These are phyloP conservation scores for Empis stercorea DNA, from an alignment of 2,888 invertebrate species.

Conservation along the genomic window DNA sequence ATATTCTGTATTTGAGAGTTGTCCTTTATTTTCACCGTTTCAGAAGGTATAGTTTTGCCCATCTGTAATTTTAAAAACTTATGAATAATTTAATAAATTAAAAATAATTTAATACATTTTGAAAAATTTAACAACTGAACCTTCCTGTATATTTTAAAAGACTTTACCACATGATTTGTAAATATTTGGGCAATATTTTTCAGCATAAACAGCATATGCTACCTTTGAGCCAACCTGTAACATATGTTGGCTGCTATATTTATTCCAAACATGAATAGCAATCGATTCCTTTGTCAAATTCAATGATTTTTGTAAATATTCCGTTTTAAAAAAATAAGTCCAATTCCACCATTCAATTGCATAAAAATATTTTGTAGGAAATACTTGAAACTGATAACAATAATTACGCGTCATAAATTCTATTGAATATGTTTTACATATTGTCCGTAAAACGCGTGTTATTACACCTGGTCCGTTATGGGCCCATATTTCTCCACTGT, in stretches of 20 bases:
- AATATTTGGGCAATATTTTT: slow-evolving; percentile 28
- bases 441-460: slow-evolving; percentile 45
- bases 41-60: no score
- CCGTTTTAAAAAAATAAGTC: slow-evolving; percentile 43
- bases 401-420: slow-evolving; percentile 40
- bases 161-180: slow-evolving; percentile 26
- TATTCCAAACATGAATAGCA: slow-evolving; percentile 32
- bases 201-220: slow-evolving; percentile 30
- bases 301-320: slow-evolving; percentile 29
- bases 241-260: slow-evolving; percentile 20
- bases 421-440: slow-evolving; percentile 42
- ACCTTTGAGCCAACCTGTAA: slow-evolving; percentile 26
- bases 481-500: slow-evolving; percentile 47
- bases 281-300: slow-evolving; percentile 22
- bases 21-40: no score
- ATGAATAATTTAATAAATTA: no score
- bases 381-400: slow-evolving; percentile 50
- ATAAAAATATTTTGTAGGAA: slow-evolving; percentile 51
- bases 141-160: no score
- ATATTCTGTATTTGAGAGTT: no score
- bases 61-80: no score
- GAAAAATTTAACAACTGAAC: no score
- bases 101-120: no score
- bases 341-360: slow-evolving; percentile 49
- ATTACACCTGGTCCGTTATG: slow-evolving; percentile 42